Conservation (phyloP, 2,888 invertebrate genomes). For the Ommatoiulus sabulosus region DNA sequence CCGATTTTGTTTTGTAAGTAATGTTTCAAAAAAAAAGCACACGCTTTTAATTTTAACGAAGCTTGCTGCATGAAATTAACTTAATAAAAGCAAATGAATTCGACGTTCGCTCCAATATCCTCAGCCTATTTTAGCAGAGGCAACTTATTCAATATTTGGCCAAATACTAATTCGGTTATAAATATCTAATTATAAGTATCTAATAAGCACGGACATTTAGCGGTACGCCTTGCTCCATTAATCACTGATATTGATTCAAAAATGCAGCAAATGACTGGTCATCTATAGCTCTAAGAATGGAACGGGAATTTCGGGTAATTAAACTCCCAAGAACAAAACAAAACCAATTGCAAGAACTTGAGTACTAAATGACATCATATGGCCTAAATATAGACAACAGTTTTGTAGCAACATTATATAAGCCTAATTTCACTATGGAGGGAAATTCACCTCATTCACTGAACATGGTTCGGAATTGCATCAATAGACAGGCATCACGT, state of each 20-base stretch:
- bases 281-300: neutral
- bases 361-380: neutral
- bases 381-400: neutral
- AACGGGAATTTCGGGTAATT: neutral
- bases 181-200: slow-evolving; percentile 50
- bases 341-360: neutral
- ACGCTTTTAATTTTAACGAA: slow-evolving; percentile 15
- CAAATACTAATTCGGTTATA: slow-evolving; percentile 48
- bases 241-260: slow-evolving; percentile 6
- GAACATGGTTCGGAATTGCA: no score
- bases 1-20: slow-evolving; percentile 60
- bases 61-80: neutral
- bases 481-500: no score
- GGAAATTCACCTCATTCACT: no score
- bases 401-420: neutral
- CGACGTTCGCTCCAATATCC: neutral
- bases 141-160: slow-evolving; percentile 7
- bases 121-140: neutral
- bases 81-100: neutral
- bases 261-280: neutral
- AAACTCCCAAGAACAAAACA: neutral
- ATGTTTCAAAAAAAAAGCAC: slow-evolving; percentile 1
- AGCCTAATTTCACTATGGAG: no score
- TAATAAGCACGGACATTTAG: slow-evolving; percentile 47
- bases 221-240: slow-evolving; percentile 20